A percentile compares a stretch with the other conserved stretches of the same genome.
Conservation (phyloP, 2,888 invertebrate species). For the Chloroclystis v-ata region DNA sequence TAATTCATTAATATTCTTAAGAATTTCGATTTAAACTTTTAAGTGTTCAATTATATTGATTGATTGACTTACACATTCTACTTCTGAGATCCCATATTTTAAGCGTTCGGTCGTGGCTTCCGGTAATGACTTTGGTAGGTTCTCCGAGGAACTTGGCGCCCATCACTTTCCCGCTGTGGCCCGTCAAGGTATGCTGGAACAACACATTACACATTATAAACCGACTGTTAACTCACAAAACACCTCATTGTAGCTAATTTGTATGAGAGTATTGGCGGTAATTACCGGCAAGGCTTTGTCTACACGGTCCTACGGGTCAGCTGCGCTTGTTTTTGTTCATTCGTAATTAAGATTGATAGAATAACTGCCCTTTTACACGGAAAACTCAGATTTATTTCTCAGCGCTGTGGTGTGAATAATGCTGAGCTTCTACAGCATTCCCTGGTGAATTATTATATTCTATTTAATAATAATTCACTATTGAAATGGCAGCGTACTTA, state of each 20-base stretch:
- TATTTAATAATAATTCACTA: too few relatives aligned
- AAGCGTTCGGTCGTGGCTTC: slow-evolving; percentile 97
- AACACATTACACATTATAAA: slow-evolving; percentile 23
- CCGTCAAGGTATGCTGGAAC: slow-evolving; percentile 91
- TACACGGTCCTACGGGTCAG: slow-evolving; percentile 5
- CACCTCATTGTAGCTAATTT: slow-evolving; percentile 17
- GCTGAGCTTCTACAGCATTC: too few relatives aligned
- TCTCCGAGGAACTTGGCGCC: slow-evolving; percentile 97
- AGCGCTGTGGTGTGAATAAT: too few relatives aligned
- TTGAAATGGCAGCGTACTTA: too few relatives aligned
- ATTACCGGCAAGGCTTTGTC: slow-evolving; percentile 19
- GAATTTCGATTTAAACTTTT: not conserved
- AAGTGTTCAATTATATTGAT: not conserved
- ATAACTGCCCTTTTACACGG: not conserved
- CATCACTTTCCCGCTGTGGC: slow-evolving; percentile 98
- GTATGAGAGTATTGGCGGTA: slow-evolving; percentile 18
- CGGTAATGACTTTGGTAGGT: slow-evolving; percentile 95
- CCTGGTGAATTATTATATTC: too few relatives aligned
- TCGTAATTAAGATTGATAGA: not conserved
- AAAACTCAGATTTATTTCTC: too few relatives aligned
- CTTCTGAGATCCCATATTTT: slow-evolving; percentile 99
- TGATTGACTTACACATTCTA: slow-evolving; percentile 76
- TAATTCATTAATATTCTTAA: slow-evolving; percentile 8
- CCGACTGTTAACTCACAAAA: slow-evolving; percentile 17
- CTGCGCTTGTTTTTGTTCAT: not conserved